Evolutionary conservation across 2,797 vertebrate genomes (phyloP), one percentile per base, ranked within the genome.

Genomic region (Discoglossus pictus): DNA sequence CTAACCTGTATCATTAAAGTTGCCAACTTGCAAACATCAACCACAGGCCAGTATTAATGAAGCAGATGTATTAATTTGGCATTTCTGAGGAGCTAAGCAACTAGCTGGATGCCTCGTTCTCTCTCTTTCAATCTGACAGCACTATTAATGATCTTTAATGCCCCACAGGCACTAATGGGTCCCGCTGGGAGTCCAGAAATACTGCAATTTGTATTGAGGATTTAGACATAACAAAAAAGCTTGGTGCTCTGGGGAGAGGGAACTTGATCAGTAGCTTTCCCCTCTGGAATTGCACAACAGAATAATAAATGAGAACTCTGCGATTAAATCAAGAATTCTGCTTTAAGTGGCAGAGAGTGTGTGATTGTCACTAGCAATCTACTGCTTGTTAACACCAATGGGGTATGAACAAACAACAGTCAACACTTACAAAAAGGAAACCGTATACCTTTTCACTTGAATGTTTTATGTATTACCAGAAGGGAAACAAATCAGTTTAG

Each of bases 121-220:
- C 79, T 82, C 82, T 83, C 79, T 78, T 76, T 86, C 75, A 84
- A 80, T 89, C 91, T 93, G 94, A 95, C 93, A 95, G 93, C 90
- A 90, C 90, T 93, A 94, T 96, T 98, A 97, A 98, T 97, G 95
- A 96, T 97, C 91, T 91, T 95, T 95, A 97, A 97, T 95, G 94
- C 92, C 95, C 94, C 89, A 95, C 94, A 95, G 95, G 94, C 93
- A 93, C 92, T 97, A 98, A 98, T 97, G 91, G 94, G 93, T 90
- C 93, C 93, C 93, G 79, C 88, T 94, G 96, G 96, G 95, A 98
- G 90, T 91, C 89, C 89, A 89, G 90, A 94, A 97, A 96, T 93
- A 94, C 90, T 89, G 92, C 91, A 90, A 97, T 98, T 98, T 98
- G 94, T 98, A 96, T 92, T 90, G 93, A 96, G 93, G 92, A 96